A percentile compares a stretch with the other conserved stretches of the same genome.
phyloP scores from a whole-genome alignment of 2,888 invertebrate species.

The Drosophila suboccidentalis region DNA sequence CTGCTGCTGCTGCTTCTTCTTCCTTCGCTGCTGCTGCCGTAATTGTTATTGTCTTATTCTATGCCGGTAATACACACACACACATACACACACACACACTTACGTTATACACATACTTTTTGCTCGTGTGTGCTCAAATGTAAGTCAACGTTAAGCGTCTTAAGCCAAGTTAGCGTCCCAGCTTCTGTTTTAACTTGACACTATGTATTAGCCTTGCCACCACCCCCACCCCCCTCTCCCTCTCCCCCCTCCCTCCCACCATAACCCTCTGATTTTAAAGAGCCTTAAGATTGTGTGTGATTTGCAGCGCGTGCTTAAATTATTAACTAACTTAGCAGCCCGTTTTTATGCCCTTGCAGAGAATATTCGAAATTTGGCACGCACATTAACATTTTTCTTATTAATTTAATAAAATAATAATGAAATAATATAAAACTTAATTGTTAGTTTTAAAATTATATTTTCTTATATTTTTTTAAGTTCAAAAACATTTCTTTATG shows the following conservation, averaged over 20 bases:
- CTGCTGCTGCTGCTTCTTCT: constrained; percentile 27
- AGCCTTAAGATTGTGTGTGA: constrained; percentile 44
- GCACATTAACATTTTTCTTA: too few relatives aligned
- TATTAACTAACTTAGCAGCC: constrained; percentile 60
- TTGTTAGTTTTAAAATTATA: too few relatives aligned
- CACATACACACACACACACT: constrained; percentile 15
- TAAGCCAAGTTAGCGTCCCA: constrained; percentile 43
- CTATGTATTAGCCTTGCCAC: constrained; percentile 12
- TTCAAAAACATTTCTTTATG: too few relatives aligned
- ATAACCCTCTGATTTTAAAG: neutral
- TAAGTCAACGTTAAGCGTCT: constrained; percentile 69
- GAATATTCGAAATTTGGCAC: neutral
- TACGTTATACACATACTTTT: neutral
- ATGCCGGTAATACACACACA: constrained; percentile 62
- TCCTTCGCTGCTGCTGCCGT: constrained; percentile 14
- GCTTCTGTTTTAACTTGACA: constrained; percentile 26
- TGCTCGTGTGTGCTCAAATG: constrained; percentile 40
- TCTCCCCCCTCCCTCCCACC: neutral
- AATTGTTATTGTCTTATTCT: constrained; percentile 73
- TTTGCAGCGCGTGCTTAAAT: constrained; percentile 66
- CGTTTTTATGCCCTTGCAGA: constrained; percentile 8
- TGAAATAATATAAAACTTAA: too few relatives aligned
- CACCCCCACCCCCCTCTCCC: neutral
- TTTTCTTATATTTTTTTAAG: too few relatives aligned
- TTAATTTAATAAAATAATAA: too few relatives aligned